These are phyloP conservation scores for Brachyopa scutellaris DNA, from an alignment of 2,888 invertebrate species.

Conservation along the genomic window DNA sequence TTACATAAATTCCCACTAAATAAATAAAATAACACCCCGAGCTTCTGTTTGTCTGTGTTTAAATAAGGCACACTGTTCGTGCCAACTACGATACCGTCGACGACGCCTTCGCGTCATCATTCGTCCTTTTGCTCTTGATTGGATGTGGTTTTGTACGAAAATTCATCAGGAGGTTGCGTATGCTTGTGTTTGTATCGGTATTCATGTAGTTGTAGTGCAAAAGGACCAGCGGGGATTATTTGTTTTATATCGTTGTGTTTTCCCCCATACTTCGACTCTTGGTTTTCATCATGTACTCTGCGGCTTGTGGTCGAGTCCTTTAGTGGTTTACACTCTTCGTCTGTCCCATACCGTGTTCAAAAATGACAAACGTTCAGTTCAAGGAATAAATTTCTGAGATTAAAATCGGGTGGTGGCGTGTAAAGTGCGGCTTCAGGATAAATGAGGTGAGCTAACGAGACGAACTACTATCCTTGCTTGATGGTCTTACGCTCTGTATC, in stretches of 20 bases:
- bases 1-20: constrained; percentile 64
- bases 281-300: constrained; percentile 47
- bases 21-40: constrained; percentile 51
- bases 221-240: constrained; percentile 47
- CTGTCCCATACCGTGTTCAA: constrained; percentile 7
- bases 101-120: constrained; percentile 5
- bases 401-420: constrained; percentile 47
- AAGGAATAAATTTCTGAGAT: constrained; percentile 58
- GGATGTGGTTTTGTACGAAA: constrained; percentile 60
- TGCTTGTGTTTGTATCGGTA: constrained; percentile 9
- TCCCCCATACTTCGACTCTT: not conserved
- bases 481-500: constrained; percentile 21
- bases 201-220: constrained; percentile 1
- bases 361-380: constrained; percentile 49
- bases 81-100: not conserved
- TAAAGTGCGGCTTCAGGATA: constrained; percentile 30
- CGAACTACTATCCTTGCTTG: constrained; percentile 2
- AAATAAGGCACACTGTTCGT: constrained; percentile 20
- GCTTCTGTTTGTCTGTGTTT: constrained; percentile 29
- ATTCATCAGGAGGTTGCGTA: constrained; percentile 59
- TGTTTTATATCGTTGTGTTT: constrained; percentile 23
- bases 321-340: constrained; percentile 14
- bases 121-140: constrained; percentile 51
- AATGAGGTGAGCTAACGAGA: constrained; percentile 25
- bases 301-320: constrained; percentile 50